A percentile compares a stretch with the other conserved stretches of the same genome.
Conservation (phyloP, 2,113 vertebrate species). For the Cheilinus undulatus region DNA sequence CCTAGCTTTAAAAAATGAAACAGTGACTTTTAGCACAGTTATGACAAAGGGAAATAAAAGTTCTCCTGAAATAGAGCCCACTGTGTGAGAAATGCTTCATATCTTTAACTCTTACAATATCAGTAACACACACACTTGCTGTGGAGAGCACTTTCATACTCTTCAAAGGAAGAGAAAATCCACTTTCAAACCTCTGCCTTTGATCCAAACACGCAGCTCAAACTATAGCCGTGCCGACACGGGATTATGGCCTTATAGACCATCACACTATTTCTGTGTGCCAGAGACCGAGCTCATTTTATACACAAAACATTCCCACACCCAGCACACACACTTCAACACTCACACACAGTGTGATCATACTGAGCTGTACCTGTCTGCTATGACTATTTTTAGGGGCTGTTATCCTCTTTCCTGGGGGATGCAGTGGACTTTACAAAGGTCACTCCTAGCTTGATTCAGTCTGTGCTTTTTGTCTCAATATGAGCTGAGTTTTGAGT, state of each 20-base stretch:
- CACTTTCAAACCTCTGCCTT: constrained; percentile 55
- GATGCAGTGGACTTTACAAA: constrained; percentile 23
- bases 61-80: background rate
- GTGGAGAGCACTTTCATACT: constrained; percentile 21
- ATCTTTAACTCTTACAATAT: constrained; percentile 12
- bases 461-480: background rate
- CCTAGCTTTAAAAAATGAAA: background rate
- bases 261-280: constrained; percentile 54
- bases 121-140: constrained; percentile 15
- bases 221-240: constrained; percentile 17
- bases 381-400: constrained; percentile 48
- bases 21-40: background rate
- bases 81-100: constrained; percentile 9
- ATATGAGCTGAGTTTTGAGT: constrained; percentile 10
- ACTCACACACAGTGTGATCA: constrained; percentile 24
- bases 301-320: constrained; percentile 17
- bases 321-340: constrained; percentile 15
- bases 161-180: constrained; percentile 67
- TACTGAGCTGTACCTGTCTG: constrained; percentile 27
- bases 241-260: constrained; percentile 45
- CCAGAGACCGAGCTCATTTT: background rate
- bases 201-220: constrained; percentile 55
- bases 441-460: constrained; percentile 23
- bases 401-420: constrained; percentile 36
- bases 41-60: constrained; percentile 10